Conservation (phyloP, 2,113 vertebrate genomes). For the Guaruba guarouba region DNA sequence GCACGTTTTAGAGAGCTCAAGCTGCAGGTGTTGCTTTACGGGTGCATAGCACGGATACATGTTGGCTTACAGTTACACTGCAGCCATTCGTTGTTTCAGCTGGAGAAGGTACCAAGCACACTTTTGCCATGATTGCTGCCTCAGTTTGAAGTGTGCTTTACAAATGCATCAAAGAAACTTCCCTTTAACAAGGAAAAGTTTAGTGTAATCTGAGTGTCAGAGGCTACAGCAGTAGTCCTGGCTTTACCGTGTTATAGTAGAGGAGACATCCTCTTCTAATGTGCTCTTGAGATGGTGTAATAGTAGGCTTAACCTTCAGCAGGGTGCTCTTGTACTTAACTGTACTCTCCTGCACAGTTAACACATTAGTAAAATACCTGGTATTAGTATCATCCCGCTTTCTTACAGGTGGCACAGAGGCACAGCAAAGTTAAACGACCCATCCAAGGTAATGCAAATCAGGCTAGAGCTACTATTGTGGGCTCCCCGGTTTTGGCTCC, state of each 20-base stretch:
- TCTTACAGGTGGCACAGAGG: not conserved
- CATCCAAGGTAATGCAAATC: not conserved
- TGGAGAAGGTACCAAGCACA: not conserved
- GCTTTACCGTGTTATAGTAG: no score
- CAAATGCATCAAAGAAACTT: not conserved
- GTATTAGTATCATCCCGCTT: not conserved
- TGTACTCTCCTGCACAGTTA: not conserved
- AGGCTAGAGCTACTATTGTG: not conserved
- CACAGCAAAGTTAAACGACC: not conserved
- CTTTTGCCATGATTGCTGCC: no score
- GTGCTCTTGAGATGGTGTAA: not conserved
- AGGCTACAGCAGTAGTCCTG: not conserved
- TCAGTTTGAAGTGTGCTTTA: not conserved
- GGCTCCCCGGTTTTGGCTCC: not conserved
- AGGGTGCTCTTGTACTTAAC: not conserved
- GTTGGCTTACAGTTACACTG: fast-evolving
- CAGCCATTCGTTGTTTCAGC: not conserved
- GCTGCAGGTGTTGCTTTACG: not conserved
- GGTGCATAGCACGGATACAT: fast-evolving
- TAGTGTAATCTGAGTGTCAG: not conserved
- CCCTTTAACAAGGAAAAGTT: not conserved
- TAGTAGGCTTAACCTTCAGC: not conserved
- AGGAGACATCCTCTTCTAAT: not conserved
- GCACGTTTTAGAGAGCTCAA: not conserved
- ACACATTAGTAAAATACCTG: not conserved